These are phyloP conservation scores for Chondrilla cf. caribensis DNA, from an alignment of 37 sponge, comb jelly and placozoan species.

Conservation along the genomic window DNA sequence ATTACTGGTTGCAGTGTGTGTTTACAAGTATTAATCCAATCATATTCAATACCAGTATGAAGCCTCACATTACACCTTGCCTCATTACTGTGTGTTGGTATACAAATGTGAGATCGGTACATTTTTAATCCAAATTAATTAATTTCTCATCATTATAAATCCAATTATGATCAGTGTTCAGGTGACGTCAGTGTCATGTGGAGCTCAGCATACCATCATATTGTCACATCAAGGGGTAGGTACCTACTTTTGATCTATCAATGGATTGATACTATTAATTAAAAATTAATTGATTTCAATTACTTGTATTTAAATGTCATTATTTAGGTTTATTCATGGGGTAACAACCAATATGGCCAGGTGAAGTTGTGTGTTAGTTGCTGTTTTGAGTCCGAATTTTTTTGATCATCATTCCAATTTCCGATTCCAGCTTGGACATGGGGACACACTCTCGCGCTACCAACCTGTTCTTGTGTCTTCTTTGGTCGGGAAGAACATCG, in stretches of 20 bases:
- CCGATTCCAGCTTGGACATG: conserved; percentile 65
- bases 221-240: conserved; percentile 81
- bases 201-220: conserved; percentile 77
- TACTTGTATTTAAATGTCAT: too few species aligned
- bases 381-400: background rate
- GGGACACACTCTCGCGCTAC: conserved; percentile 62
- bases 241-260: background rate
- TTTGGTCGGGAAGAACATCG: conserved; percentile 55
- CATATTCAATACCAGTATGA: too few species aligned
- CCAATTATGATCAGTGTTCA: conserved; percentile 52
- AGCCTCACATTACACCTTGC: too few species aligned
- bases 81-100: too few species aligned
- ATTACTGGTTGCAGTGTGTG: background rate
- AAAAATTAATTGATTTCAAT: too few species aligned
- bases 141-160: too few species aligned
- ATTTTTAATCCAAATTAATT: too few species aligned
- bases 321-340: conserved; percentile 68
- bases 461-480: conserved; percentile 66
- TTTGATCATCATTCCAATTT: background rate
- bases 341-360: conserved; percentile 11
- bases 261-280: background rate
- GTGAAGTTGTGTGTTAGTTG: background rate
- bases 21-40: too few species aligned
- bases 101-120: too few species aligned
- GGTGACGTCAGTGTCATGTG: conserved; percentile 84